A percentile compares a stretch with the other conserved stretches of the same genome.
phyloP scores from a whole-genome alignment of 2,113 vertebrate genomes.

The Chinchilla lanigera region DNA sequence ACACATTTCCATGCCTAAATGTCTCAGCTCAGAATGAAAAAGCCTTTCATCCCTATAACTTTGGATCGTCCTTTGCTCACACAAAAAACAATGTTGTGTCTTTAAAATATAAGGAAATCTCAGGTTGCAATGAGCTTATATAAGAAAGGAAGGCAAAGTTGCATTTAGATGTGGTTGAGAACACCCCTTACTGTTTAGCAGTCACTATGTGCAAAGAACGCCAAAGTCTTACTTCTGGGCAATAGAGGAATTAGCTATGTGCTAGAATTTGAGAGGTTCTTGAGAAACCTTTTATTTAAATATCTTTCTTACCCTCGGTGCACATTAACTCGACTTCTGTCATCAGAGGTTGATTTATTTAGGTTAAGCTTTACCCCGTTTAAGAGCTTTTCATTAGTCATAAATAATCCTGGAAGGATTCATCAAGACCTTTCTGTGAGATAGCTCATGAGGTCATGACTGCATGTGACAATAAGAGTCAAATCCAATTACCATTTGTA shows the following conservation, averaged over 20 bases:
- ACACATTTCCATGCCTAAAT: neutral
- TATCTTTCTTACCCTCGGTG: conserved; percentile 33
- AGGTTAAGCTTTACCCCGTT: conserved; percentile 26
- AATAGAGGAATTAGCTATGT: neutral
- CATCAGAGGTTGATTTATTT: conserved; percentile 46
- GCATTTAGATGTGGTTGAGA: neutral
- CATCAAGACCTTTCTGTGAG: conserved; percentile 29
- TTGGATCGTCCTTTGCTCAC: neutral
- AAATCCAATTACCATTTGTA: neutral
- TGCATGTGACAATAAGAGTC: neutral
- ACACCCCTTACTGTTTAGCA: neutral
- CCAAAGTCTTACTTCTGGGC: neutral
- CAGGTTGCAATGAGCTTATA: neutral
- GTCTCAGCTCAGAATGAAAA: neutral
- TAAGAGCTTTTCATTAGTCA: conserved; percentile 25
- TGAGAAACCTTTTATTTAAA: neutral
- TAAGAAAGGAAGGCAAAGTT: neutral
- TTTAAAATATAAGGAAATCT: conserved; percentile 19
- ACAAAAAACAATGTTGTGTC: neutral
- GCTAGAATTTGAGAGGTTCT: neutral
- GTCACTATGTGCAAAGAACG: neutral
- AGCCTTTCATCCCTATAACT: neutral
- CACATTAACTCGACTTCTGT: neutral
- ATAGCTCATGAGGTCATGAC: neutral
- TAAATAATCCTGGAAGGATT: conserved; percentile 52